Conservation (phyloP, 2,888 invertebrate species). For the Drosophila limbata region DNA sequence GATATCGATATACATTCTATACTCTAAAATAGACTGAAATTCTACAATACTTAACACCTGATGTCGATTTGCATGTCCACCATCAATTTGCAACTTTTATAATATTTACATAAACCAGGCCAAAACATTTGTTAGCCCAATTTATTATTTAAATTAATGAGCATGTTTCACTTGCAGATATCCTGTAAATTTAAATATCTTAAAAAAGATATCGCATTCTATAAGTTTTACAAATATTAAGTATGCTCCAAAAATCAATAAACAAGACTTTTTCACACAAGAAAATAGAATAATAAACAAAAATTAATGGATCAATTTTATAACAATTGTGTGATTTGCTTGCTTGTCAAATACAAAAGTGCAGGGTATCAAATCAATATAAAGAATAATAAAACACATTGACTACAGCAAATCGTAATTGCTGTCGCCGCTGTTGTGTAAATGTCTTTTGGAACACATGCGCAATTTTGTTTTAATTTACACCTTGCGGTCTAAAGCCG, state of each 20-base stretch:
- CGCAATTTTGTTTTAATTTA: constrained; percentile 63
- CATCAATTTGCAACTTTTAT: constrained; percentile 47
- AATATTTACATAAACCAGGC: constrained; percentile 71
- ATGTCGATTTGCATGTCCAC: constrained; percentile 11
- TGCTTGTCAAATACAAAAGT: neutral
- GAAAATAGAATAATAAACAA: too few relatives aligned
- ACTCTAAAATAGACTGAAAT: constrained; percentile 12
- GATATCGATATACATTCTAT: constrained; percentile 16
- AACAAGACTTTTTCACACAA: too few relatives aligned
- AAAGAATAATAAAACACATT: constrained; percentile 22
- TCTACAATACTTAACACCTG: constrained; percentile 1
- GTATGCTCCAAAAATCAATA: too few relatives aligned
- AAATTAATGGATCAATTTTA: too few relatives aligned
- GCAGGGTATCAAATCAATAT: constrained; percentile 16
- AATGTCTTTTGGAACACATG: constrained; percentile 56
- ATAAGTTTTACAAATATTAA: too few relatives aligned
- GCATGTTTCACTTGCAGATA: neutral
- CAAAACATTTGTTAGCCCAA: constrained; percentile 53
- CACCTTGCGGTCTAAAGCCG: constrained; percentile 30
- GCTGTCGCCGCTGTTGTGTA: constrained; percentile 14
- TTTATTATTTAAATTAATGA: constrained; percentile 49
- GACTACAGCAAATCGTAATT: constrained; percentile 28
- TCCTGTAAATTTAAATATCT: constrained; percentile 8
- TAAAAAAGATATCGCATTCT: too few relatives aligned
- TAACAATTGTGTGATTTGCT: neutral